Conservation (phyloP, 2,888 invertebrate species). For the Watsonalla cultraria region DNA sequence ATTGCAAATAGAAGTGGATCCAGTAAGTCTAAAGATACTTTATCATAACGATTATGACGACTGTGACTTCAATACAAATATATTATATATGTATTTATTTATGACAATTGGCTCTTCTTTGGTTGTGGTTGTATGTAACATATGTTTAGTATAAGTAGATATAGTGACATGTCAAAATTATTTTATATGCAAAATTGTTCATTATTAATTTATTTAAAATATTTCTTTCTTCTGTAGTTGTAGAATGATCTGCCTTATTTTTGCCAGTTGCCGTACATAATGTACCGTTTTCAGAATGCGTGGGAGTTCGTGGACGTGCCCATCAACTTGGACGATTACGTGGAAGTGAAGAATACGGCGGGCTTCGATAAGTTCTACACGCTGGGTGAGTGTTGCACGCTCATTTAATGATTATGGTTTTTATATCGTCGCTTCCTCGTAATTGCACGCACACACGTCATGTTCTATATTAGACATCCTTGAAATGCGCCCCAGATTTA, state of each 20-base stretch:
- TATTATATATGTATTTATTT: neutral
- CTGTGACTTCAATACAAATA: constrained; percentile 13
- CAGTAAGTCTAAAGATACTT: constrained; percentile 73
- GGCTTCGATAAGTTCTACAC: constrained; percentile 80
- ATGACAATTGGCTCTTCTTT: constrained; percentile 11
- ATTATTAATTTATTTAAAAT: neutral
- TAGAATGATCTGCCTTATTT: neutral
- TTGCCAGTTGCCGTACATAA: neutral
- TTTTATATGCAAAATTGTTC: neutral
- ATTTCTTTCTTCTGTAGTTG: neutral
- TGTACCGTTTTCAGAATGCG: constrained; percentile 71
- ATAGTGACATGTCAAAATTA: neutral
- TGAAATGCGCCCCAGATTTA: neutral
- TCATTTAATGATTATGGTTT: constrained; percentile 7
- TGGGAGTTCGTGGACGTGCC: constrained; percentile 76
- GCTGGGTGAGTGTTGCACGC: constrained; percentile 54
- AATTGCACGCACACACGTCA: neutral
- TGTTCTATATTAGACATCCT: neutral
- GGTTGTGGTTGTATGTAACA: neutral
- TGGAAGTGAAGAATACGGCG: constrained; percentile 76
- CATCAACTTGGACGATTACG: constrained; percentile 54
- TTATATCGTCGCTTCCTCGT: neutral
- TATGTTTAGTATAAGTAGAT: too few relatives aligned
- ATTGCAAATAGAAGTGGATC: constrained; percentile 83
- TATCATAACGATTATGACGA: constrained; percentile 23